Conservation (phyloP, 1,140 invertebrate genomes). For the Patella vulgata region DNA sequence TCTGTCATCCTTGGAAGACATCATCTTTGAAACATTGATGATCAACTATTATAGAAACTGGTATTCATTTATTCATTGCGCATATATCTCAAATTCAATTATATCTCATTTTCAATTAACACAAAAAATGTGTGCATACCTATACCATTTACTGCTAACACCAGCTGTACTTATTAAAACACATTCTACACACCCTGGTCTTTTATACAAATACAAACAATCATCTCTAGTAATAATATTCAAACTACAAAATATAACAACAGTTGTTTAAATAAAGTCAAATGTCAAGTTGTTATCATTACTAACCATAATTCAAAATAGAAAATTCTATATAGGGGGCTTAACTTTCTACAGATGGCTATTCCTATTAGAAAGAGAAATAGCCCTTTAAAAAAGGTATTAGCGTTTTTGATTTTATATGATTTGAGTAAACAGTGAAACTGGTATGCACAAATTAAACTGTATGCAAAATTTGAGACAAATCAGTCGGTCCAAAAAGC, state of each 20-base stretch:
- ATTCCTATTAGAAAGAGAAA: background rate
- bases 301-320: background rate
- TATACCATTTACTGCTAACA: constrained; percentile 29
- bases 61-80: too few species aligned
- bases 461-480: too few species aligned
- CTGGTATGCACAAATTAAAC: too few species aligned
- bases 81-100: too few species aligned
- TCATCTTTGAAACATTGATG: too few species aligned
- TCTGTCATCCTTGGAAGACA: too few species aligned
- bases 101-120: too few species aligned
- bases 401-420: background rate
- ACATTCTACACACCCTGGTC: constrained; percentile 45
- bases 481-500: too few species aligned
- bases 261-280: constrained; percentile 5
- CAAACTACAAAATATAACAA: constrained; percentile 8
- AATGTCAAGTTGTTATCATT: background rate
- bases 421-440: background rate
- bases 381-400: background rate
- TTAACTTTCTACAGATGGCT: background rate
- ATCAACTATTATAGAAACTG: too few species aligned
- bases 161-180: constrained; percentile 28
- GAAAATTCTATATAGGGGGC: background rate
- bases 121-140: too few species aligned
- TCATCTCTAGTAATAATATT: constrained; percentile 27
- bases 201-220: constrained; percentile 40